These are phyloP conservation scores for Ephydatia muelleri DNA, from an alignment of 37 sponge, comb jelly and placozoan species.

Conservation along the genomic window DNA sequence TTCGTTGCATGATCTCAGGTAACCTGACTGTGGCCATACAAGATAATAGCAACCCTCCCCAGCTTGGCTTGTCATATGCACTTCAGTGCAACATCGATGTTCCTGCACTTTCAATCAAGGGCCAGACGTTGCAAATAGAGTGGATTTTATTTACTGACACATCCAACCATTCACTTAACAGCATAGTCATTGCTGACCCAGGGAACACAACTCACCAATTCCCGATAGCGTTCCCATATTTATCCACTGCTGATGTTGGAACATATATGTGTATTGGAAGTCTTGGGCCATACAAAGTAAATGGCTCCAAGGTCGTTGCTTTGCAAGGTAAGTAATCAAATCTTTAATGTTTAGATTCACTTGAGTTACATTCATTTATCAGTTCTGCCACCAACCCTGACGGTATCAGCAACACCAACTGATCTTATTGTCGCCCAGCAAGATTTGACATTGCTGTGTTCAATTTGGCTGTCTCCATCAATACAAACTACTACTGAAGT, in stretches of 20 bases:
- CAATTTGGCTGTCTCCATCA: neutral
- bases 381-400: neutral
- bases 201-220: neutral
- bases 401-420: neutral
- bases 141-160: neutral
- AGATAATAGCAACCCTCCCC: neutral
- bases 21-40: neutral
- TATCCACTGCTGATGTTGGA: neutral
- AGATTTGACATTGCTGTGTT: neutral
- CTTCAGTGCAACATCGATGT: neutral
- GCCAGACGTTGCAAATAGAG: neutral
- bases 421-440: neutral
- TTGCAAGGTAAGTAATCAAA: neutral
- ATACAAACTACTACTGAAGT: neutral
- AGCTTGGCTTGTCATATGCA: neutral
- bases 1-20: neutral
- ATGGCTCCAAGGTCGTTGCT: neutral
- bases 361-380: too few species aligned
- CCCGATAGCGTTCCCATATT: neutral
- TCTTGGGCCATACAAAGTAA: neutral
- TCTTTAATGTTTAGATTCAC: too few species aligned
- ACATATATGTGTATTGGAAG: neutral
- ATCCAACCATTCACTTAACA: neutral
- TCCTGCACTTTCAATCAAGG: neutral
- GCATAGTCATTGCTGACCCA: neutral